Evolutionary conservation across 2,797 vertebrate genomes (phyloP).

Genomic region (Lepus townsendii): DNA sequence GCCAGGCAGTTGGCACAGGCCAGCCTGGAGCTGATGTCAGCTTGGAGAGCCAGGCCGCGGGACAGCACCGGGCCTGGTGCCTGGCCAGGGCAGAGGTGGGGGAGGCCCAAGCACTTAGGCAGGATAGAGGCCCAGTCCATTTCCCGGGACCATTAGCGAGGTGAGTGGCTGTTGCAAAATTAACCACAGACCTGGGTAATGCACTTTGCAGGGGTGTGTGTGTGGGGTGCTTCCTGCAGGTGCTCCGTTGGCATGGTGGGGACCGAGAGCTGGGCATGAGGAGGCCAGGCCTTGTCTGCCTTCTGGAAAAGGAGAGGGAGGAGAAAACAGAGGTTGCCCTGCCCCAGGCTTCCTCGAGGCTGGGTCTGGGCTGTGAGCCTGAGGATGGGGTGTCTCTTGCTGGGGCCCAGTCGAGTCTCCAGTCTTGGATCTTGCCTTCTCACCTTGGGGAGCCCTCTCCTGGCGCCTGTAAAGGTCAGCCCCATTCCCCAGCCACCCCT

Average conservation of each 20-base stretch:
- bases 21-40: neutral
- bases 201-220: neutral
- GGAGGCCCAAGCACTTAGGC: neutral
- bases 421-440: neutral
- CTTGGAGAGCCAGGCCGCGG: neutral
- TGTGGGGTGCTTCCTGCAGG: neutral
- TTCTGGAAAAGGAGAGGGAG: neutral
- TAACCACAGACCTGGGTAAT: neutral
- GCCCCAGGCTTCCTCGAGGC: neutral
- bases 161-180: slow-evolving; percentile 18
- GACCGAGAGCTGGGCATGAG: accelerated
- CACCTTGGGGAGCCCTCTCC: accelerated
- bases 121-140: neutral
- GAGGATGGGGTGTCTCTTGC: neutral
- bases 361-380: neutral
- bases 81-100: neutral
- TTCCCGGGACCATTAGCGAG: slow-evolving; percentile 57
- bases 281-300: neutral
- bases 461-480: neutral
- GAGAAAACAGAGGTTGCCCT: neutral
- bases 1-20: slow-evolving; percentile 15
- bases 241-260: neutral
- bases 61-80: neutral
- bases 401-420: neutral
- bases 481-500: neutral